Evolutionary conservation across 2,888 invertebrate genomes (phyloP).

Genomic region (Parnassius smintheus): DNA sequence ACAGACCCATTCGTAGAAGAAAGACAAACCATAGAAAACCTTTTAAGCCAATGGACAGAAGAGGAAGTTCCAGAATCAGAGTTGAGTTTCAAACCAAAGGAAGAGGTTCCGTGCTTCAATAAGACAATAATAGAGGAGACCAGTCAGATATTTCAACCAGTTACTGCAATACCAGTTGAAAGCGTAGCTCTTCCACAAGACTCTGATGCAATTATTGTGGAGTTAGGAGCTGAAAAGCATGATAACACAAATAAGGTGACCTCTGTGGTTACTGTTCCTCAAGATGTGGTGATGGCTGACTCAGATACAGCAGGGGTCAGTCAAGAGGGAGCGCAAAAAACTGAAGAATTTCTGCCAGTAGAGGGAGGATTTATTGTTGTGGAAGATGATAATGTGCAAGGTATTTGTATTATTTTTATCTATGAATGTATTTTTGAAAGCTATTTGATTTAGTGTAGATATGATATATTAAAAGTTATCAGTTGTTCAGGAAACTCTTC

Average conservation of each 20-base stretch:
- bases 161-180: slow-evolving; percentile 57
- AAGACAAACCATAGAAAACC: slow-evolving; percentile 65
- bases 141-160: slow-evolving; percentile 60
- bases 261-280: slow-evolving; percentile 10
- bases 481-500: no score
- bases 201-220: slow-evolving; percentile 54
- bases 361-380: slow-evolving; percentile 71
- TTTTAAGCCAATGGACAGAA: slow-evolving; percentile 75
- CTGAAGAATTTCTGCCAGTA: slow-evolving; percentile 61
- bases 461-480: no score
- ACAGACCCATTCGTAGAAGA: slow-evolving; percentile 66
- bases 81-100: slow-evolving; percentile 37
- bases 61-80: slow-evolving; percentile 67
- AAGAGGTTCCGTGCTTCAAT: slow-evolving; percentile 64
- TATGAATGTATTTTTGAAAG: slow-evolving; percentile 11
- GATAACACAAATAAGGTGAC: slow-evolving; percentile 1
- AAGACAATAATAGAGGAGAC: slow-evolving; percentile 68
- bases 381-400: slow-evolving; percentile 44
- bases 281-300: slow-evolving; percentile 60
- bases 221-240: slow-evolving; percentile 44
- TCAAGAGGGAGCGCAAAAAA: slow-evolving; percentile 45
- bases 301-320: slow-evolving; percentile 40
- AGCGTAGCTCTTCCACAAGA: slow-evolving; percentile 43
- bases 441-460: no score
- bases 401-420: slow-evolving; percentile 18